Conservation (phyloP, 2,113 vertebrate species). For the Zapus hudsonius region DNA sequence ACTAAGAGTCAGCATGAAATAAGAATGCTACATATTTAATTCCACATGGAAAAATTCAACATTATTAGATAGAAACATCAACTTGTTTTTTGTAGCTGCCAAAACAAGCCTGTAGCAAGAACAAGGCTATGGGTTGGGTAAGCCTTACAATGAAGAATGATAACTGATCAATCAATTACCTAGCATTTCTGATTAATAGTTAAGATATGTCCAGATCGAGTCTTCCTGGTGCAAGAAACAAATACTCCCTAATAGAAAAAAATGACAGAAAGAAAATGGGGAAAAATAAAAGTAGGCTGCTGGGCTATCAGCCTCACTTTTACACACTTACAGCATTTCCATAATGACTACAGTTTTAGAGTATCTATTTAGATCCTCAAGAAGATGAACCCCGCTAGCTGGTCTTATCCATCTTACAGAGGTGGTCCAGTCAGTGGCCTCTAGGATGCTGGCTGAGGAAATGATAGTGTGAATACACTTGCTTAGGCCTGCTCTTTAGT, state of each 20-base stretch:
- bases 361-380: not conserved
- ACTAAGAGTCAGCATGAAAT: conserved; percentile 5
- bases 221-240: conserved; percentile 15
- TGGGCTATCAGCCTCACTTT: not conserved
- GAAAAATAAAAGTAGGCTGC: not conserved
- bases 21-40: conserved; percentile 42
- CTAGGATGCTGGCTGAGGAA: not conserved
- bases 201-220: not conserved
- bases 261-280: not conserved
- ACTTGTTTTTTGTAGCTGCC: not conserved
- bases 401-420: not conserved
- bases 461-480: not conserved
- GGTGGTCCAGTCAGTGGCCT: not conserved
- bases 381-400: not conserved
- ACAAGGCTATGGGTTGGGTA: not conserved
- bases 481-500: not conserved
- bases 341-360: not conserved
- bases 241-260: not conserved
- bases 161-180: not conserved
- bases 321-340: not conserved
- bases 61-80: conserved; percentile 30
- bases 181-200: conserved; percentile 2
- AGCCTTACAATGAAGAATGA: not conserved
- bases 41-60: conserved; percentile 35
- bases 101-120: conserved; percentile 4